phyloP scores from a whole-genome alignment of 2,888 invertebrate species.

The Aquatica leii region DNA sequence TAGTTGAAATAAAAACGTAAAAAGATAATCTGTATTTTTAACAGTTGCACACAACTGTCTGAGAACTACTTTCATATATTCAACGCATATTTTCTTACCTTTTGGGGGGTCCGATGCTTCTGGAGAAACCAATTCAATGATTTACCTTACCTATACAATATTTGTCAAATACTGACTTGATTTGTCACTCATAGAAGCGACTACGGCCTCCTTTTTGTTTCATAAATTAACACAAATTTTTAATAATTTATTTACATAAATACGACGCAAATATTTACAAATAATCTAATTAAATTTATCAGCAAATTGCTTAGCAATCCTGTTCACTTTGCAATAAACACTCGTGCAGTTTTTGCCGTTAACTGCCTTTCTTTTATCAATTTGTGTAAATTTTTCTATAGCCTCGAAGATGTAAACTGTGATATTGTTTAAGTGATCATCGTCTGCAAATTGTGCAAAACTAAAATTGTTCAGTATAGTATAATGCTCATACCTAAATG shows the following conservation, averaged over 20 bases:
- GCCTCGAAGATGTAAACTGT: constrained; percentile 36
- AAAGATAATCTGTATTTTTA: too few relatives aligned
- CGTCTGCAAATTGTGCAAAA: constrained; percentile 9
- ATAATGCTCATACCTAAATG: not conserved
- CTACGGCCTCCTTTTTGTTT: not conserved
- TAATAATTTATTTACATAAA: not conserved
- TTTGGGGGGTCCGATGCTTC: not conserved
- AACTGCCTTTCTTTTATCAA: not conserved
- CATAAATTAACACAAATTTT: not conserved
- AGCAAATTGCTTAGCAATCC: constrained; percentile 6
- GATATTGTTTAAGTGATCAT: constrained; percentile 33
- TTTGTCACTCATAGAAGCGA: not conserved
- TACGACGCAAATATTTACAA: not conserved
- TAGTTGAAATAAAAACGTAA: too few relatives aligned
- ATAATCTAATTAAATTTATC: constrained; percentile 8
- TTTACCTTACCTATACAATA: too few relatives aligned
- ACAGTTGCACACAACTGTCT: too few relatives aligned
- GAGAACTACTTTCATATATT: not conserved
- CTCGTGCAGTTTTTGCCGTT: constrained; percentile 15
- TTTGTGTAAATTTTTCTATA: constrained; percentile 36
- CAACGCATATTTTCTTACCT: not conserved
- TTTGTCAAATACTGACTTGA: not conserved
- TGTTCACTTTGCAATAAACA: constrained; percentile 21
- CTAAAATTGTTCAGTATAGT: not conserved
- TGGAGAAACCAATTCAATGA: too few relatives aligned